These are phyloP conservation scores for Stenodera caucasica DNA, from an alignment of 2,888 invertebrate species.

Conservation along the genomic window DNA sequence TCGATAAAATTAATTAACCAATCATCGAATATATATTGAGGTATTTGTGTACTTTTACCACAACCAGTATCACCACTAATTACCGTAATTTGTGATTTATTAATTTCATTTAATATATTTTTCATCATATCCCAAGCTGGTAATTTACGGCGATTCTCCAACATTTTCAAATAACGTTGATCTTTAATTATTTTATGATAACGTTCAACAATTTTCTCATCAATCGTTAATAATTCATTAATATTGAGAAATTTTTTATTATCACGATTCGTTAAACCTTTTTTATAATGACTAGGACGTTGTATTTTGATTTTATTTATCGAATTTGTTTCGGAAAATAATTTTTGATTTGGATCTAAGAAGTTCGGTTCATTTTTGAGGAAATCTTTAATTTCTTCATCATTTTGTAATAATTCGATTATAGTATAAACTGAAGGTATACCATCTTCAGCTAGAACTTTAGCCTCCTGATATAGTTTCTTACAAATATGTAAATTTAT, in stretches of 20 bases:
- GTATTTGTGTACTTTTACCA: conserved; percentile 87
- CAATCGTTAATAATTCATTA: conserved; percentile 63
- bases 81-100: conserved; percentile 68
- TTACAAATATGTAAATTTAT: conserved; percentile 68
- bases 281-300: conserved; percentile 67
- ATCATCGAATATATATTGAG: conserved; percentile 89
- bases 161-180: conserved; percentile 68
- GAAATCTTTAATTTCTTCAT: conserved; percentile 65
- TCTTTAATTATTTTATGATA: conserved; percentile 65
- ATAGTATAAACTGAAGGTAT: conserved; percentile 73
- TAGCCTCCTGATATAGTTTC: conserved; percentile 70
- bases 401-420: conserved; percentile 70
- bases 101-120: conserved; percentile 68
- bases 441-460: conserved; percentile 65
- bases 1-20: conserved; percentile 68
- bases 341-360: conserved; percentile 60
- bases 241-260: conserved; percentile 59
- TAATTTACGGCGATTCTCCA: conserved; percentile 64
- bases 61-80: conserved; percentile 85
- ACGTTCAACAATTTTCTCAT: conserved; percentile 64
- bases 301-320: conserved; percentile 34
- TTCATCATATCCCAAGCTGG: conserved; percentile 74
- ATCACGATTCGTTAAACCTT: conserved; percentile 61
- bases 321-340: conserved; percentile 48
- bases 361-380: conserved; percentile 66